Conservation (phyloP, 2,888 invertebrate species). For the Archips xylosteana region DNA sequence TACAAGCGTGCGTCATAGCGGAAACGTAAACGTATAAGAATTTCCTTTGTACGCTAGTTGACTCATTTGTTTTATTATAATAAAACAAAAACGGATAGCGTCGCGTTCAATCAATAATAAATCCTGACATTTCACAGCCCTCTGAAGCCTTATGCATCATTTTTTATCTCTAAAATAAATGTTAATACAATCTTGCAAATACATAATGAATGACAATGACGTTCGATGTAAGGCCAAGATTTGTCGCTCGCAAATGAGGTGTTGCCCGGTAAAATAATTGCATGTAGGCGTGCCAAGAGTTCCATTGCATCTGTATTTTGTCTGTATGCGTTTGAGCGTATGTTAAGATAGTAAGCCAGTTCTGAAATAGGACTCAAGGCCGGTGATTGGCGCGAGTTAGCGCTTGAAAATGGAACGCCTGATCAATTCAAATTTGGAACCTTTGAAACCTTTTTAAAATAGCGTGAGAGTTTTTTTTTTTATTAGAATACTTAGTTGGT, state of each 20-base stretch:
- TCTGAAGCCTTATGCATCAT: background rate
- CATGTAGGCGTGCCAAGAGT: slow-evolving; percentile 36
- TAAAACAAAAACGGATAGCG: background rate
- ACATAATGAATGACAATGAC: slow-evolving; percentile 14
- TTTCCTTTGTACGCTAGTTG: background rate
- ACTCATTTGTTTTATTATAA: background rate
- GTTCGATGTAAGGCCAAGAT: slow-evolving; percentile 26
- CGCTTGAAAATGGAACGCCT: slow-evolving; percentile 34
- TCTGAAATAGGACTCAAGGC: slow-evolving; percentile 44
- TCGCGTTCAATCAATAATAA: background rate
- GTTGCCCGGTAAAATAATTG: slow-evolving; percentile 37
- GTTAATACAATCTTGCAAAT: background rate
- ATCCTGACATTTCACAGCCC: background rate
- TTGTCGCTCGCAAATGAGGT: slow-evolving; percentile 32
- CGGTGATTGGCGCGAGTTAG: slow-evolving; percentile 39
- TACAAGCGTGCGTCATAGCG: slow-evolving; percentile 1
- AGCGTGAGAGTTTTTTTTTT: background rate
- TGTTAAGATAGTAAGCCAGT: slow-evolving; percentile 39
- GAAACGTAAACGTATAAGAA: slow-evolving; percentile 3
- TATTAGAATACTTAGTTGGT: no score
- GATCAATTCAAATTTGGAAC: slow-evolving; percentile 33
- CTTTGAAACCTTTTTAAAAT: background rate
- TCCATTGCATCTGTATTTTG: slow-evolving; percentile 37
- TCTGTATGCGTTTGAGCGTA: slow-evolving; percentile 41
- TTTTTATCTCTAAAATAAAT: slow-evolving; percentile 3